Conservation (phyloP, 1,140 invertebrate genomes). For the Manduca sexta region DNA sequence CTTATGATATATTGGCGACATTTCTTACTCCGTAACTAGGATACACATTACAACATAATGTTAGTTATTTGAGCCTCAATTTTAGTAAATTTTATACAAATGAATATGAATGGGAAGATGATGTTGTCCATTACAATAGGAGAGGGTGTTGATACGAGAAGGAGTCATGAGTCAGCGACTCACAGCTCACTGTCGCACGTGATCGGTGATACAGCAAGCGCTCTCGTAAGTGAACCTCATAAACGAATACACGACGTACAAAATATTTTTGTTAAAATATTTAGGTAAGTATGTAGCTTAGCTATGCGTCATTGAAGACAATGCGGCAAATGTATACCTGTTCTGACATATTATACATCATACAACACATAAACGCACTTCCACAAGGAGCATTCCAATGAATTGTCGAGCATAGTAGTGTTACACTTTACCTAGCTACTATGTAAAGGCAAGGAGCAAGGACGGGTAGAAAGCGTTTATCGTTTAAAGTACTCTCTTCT, state of each 20-base stretch:
- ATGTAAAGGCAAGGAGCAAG: slow-evolving; percentile 72
- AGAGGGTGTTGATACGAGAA: slow-evolving; percentile 1
- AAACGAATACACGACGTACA: slow-evolving; percentile 18
- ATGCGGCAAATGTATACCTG: slow-evolving; percentile 30
- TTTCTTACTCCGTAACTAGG: slow-evolving; percentile 42
- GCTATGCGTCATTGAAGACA: slow-evolving; percentile 31
- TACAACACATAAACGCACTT: slow-evolving; percentile 62
- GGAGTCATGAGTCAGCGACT: too few relatives aligned
- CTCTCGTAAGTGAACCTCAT: not conserved
- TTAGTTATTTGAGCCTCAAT: slow-evolving; percentile 50
- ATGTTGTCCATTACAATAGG: slow-evolving; percentile 4
- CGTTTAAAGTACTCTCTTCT: slow-evolving; percentile 55
- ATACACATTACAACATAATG: slow-evolving; percentile 45
- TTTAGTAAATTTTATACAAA: slow-evolving; percentile 30
- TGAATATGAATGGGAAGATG: slow-evolving; percentile 9
- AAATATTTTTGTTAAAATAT: slow-evolving; percentile 25
- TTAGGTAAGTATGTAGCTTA: slow-evolving; percentile 17
- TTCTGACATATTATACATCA: slow-evolving; percentile 39
- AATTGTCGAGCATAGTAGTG: slow-evolving; percentile 45
- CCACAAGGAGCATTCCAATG: slow-evolving; percentile 10
- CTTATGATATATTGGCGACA: slow-evolving; percentile 57
- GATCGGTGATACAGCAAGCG: too few relatives aligned
- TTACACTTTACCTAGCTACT: slow-evolving; percentile 66
- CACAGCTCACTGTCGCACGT: too few relatives aligned
- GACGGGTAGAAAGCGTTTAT: slow-evolving; percentile 71